Evolutionary conservation across 2,888 invertebrate genomes (phyloP).

Genomic region (Eupelmus urozonus): DNA sequence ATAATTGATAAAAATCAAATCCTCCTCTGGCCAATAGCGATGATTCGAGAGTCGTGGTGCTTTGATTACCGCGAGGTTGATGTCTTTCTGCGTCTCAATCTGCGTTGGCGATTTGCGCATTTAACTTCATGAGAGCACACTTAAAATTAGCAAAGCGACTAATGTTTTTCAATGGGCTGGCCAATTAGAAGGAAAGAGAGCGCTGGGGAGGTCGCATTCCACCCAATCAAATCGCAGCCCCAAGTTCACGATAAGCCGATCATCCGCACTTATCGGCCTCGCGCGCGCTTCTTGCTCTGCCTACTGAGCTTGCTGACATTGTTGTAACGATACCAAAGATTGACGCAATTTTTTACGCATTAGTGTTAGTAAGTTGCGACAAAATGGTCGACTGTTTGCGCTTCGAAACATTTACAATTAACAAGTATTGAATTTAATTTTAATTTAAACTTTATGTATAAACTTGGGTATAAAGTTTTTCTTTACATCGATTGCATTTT

Average conservation of each 20-base stretch:
- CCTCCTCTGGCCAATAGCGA: too few species aligned
- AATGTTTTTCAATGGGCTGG: conserved; percentile 58
- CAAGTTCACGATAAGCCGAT: conserved; percentile 38
- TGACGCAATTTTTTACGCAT: background rate
- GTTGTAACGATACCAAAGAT: background rate
- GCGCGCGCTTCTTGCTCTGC: conserved; percentile 6
- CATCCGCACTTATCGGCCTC: conserved; percentile 17
- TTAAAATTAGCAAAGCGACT: conserved; percentile 62
- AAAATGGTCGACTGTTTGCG: conserved; percentile 35
- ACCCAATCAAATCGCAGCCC: background rate
- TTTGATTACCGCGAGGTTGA: too few species aligned
- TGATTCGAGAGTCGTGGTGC: background rate
- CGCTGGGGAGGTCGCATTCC: conserved; percentile 24
- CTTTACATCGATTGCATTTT: too few species aligned
- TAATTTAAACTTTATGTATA: too few species aligned
- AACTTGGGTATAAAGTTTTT: too few species aligned
- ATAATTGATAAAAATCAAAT: too few species aligned
- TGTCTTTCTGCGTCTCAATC: too few species aligned
- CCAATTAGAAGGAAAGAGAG: conserved; percentile 3
- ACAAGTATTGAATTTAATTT: too few species aligned
- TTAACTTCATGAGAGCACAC: conserved; percentile 59
- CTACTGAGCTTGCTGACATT: background rate
- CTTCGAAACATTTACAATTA: too few species aligned
- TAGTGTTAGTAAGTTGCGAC: conserved; percentile 11
- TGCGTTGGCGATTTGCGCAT: conserved; percentile 21